Evolutionary conservation across 2,888 invertebrate genomes (phyloP).

Genomic region (Ophion obscuratus): DNA sequence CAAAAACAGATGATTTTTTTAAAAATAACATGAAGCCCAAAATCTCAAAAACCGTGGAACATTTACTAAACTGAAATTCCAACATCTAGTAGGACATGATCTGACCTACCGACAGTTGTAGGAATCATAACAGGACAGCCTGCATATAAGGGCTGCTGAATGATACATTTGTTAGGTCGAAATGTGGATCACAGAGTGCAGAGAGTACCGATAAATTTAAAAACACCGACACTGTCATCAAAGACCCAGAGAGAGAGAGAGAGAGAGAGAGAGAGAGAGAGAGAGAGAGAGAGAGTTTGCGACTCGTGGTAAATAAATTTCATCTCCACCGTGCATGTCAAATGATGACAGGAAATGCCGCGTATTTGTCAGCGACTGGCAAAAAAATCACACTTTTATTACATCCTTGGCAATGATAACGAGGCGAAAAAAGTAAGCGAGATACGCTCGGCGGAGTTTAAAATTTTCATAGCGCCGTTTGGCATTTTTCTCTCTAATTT

Average conservation of each 20-base stretch:
- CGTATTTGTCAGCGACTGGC: background rate
- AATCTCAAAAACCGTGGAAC: no score
- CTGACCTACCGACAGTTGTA: no score
- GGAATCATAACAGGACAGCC: no score
- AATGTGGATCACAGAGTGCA: background rate
- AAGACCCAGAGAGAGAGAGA: background rate
- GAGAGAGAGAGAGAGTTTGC: background rate
- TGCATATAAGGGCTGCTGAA: no score
- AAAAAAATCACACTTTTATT: background rate
- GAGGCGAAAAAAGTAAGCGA: background rate
- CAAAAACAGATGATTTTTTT: no score
- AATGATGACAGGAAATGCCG: background rate
- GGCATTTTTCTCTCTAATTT: conserved; percentile 13
- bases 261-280: no score
- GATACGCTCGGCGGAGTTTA: conserved; percentile 7
- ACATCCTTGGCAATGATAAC: background rate
- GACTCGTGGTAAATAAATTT: background rate
- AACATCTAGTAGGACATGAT: no score
- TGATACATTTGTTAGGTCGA: no score
- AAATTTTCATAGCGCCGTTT: conserved; percentile 40
- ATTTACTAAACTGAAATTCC: no score
- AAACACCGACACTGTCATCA: background rate
- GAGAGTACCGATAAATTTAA: background rate
- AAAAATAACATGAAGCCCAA: no score
- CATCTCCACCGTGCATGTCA: background rate